These are phyloP conservation scores for Tyria jacobaeae DNA, from an alignment of 2,888 invertebrate genomes.

Conservation along the genomic window DNA sequence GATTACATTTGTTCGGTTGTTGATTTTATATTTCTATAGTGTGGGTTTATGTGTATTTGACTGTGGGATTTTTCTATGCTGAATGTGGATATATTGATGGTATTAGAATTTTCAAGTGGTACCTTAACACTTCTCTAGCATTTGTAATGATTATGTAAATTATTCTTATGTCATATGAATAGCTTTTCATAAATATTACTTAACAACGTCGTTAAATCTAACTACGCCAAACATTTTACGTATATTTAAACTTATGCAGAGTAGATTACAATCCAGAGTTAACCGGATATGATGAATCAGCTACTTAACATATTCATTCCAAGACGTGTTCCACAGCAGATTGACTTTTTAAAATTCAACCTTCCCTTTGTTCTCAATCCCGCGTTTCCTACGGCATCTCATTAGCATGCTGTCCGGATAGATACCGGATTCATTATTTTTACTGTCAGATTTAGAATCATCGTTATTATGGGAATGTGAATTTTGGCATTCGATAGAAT, in stretches of 20 bases:
- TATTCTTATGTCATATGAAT: background rate
- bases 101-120: constrained; percentile 13
- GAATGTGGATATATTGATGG: constrained; percentile 12
- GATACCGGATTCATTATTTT: constrained; percentile 33
- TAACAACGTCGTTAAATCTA: too few relatives aligned
- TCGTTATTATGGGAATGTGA: background rate
- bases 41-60: constrained; percentile 13
- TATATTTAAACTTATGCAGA: background rate
- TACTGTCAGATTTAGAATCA: constrained; percentile 23
- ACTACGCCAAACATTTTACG: too few relatives aligned
- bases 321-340: constrained; percentile 14
- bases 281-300: constrained; percentile 4
- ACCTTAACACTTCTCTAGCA: constrained; percentile 7
- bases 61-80: constrained; percentile 12
- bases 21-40: constrained; percentile 12
- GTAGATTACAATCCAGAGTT: background rate
- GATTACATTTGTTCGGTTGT: constrained; percentile 25
- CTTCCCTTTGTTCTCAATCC: constrained; percentile 38
- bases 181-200: too few relatives aligned
- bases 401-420: constrained; percentile 37
- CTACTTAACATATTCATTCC: constrained; percentile 13
- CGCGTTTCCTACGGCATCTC: constrained; percentile 5
- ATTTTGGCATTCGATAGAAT: background rate
- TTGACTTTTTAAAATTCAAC: constrained; percentile 41
- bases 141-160: constrained; percentile 14